phyloP scores from a whole-genome alignment of 1,140 invertebrate species.

The Drosophila ercepeae region DNA sequence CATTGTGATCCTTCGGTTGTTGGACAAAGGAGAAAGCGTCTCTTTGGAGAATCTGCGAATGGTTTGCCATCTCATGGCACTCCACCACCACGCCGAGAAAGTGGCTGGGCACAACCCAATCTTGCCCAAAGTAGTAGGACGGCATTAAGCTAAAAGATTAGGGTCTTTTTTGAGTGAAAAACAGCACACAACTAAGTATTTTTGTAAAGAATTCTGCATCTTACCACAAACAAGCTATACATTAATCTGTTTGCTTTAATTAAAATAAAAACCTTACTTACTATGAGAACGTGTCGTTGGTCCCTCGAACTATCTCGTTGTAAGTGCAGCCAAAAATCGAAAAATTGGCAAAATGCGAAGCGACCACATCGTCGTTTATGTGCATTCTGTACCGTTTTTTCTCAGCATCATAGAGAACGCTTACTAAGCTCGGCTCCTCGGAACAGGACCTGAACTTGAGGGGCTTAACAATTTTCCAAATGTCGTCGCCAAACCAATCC shows the following conservation, averaged over 20 bases:
- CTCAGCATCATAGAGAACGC: constrained; percentile 61
- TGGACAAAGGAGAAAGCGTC: constrained; percentile 55
- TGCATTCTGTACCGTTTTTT: constrained; percentile 54
- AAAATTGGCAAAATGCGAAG: constrained; percentile 24
- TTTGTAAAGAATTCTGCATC: too few species aligned
- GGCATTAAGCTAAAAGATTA: neutral
- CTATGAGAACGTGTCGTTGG: neutral
- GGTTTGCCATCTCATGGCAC: constrained; percentile 12
- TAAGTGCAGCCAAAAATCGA: constrained; percentile 16
- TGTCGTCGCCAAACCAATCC: constrained; percentile 87
- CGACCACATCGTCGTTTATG: constrained; percentile 59
- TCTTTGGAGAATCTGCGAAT: constrained; percentile 17
- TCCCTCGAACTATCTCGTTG: neutral
- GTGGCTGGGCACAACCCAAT: constrained; percentile 26
- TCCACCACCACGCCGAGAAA: constrained; percentile 26
- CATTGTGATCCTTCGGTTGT: constrained; percentile 21
- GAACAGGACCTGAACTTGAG: constrained; percentile 86
- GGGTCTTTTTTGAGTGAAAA: too few species aligned
- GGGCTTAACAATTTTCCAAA: constrained; percentile 84
- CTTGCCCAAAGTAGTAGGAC: neutral
- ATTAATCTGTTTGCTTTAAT: too few species aligned
- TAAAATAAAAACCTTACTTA: constrained; percentile 8
- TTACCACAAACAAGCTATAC: too few species aligned
- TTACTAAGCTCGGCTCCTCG: constrained; percentile 82
- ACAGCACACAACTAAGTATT: too few species aligned